phyloP scores from a whole-genome alignment of 2,113 vertebrate species.

The Macrotus californicus region DNA sequence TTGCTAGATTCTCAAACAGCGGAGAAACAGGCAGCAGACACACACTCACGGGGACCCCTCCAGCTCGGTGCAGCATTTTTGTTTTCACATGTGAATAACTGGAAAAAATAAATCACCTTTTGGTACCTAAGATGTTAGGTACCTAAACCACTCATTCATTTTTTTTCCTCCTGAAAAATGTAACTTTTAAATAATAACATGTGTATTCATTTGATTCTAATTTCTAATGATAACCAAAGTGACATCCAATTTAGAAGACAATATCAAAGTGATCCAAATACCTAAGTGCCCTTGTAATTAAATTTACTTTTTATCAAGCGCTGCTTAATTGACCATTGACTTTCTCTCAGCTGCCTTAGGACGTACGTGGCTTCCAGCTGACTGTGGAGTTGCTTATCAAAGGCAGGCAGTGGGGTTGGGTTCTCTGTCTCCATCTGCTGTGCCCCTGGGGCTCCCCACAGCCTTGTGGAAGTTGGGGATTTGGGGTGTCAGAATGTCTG shows the following conservation, averaged over 20 bases:
- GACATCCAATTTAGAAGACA: not conserved
- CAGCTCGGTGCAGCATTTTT: not conserved
- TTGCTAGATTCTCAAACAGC: fast-evolving
- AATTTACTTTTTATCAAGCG: not conserved
- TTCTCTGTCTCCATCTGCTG: not conserved
- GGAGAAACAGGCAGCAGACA: fast-evolving
- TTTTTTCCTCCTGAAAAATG: not conserved
- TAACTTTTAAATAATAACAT: not conserved
- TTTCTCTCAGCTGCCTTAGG: not conserved
- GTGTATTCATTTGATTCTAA: not conserved
- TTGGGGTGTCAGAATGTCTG: fast-evolving
- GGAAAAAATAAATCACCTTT: not conserved
- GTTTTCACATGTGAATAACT: fast-evolving
- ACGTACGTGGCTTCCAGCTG: not conserved
- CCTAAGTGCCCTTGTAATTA: slow-evolving; percentile 26
- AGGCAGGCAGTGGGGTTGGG: fast-evolving
- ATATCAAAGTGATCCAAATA: not conserved
- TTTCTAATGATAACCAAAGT: not conserved
- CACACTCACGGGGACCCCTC: not conserved
- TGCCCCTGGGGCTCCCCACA: fast-evolving
- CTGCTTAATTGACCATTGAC: not conserved
- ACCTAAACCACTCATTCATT: not conserved
- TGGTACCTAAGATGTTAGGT: not conserved
- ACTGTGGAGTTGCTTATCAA: not conserved
- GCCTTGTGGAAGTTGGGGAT: not conserved